Base-by-base conservation (phyloP, 2,888 invertebrate species). In the Metallyticus violacea region DNA sequence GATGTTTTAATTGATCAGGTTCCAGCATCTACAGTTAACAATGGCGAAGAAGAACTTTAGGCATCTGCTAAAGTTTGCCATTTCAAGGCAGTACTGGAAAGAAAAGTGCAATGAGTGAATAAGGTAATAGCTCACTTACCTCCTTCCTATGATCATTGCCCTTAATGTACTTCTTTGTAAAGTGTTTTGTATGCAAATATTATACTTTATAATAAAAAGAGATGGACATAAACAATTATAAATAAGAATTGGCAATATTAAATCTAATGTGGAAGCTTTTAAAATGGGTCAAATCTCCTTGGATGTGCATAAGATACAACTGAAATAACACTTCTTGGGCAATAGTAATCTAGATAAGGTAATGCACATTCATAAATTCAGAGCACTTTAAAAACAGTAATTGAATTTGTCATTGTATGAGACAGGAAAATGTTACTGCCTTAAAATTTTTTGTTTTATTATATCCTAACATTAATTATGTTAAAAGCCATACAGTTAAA, bases 1-100 rank as follows among this genome's bases (percentile, higher is more conserved):
- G 92, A 93, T 78, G 81, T 88, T 6, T 77, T 88, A 26, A 87
- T 88, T 26, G 87, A 87, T 26, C 87, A 89, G 76, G 88, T 87
- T 26, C 88, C 88, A 80, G 82, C 87, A 15, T 87, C 88, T 4
- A 87, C 88, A 30, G 78, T 86, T 9, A 88, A 86, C 79, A 87
- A 87, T 85, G 86, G 85, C n/a, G 88, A 85, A 29, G 83, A 87
- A 78, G 88, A 88, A 81, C 85, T 87, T 85, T 88, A 85, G 40
- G 40, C 22, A 62, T 15, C 15, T 15, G 15, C 22, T 15, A 5
- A 62, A 15, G 40, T 62, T 62, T 62, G 40, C 40, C 40, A 62
- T 15, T 62, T 62, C n/a, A 62, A 62, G 15, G 22, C 40, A 62
- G 40, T 9, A 40, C 15, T 40, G 40, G 15, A 40, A 40, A n/a